Evolutionary conservation across 2,113 vertebrate species (phyloP), one percentile per base, ranked within the genome.

Genomic region (Ahaetulla prasina): DNA sequence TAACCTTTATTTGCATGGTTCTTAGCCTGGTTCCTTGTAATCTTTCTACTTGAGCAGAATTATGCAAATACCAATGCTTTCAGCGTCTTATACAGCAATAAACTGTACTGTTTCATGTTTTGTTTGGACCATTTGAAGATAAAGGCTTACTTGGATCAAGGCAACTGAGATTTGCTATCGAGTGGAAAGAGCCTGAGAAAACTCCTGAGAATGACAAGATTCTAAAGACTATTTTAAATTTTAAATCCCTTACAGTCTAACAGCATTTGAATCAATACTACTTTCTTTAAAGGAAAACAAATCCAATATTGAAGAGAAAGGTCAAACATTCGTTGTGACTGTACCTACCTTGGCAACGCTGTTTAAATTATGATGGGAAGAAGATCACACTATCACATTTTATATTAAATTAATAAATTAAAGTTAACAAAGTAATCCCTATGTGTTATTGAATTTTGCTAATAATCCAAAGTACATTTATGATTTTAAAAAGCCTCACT

Each of bases 141-240:
- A 96, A 90, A 16, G 39, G 23, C 94, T 94, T 90, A 89, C 91
- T 92, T 6, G 95, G 92, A 85, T 94, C 80, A 30, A 89, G 89
- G 93, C 89, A 95, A 9, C 16, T 16, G 74, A 92, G 94, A 96
- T 94, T 91, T 96, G 52, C 86, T 88, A 95, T 93, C 18, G 93
- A 90, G 89, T 95, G 95, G 94, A 90, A 90, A 96, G 88, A 2
- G 85, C 54, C 20, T 60, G 45, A 93, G 90, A 94, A 87, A 96
- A 80, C 35, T 80, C 18, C 74, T 3, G 18, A 94, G 96, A 94
- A 95, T 91, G 95, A 95, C 57, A 88, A 94, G 63, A 1, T 1
- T 86, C 20, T 57, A 39, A 57, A 91, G 74, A 47, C 4, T n/a
- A 55, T 22, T 54, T 54, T 47, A 60, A 68, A 94, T 68, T 91